Conservation (phyloP, 2,888 invertebrate genomes). For the Parapristionchus giblindavisi region DNA sequence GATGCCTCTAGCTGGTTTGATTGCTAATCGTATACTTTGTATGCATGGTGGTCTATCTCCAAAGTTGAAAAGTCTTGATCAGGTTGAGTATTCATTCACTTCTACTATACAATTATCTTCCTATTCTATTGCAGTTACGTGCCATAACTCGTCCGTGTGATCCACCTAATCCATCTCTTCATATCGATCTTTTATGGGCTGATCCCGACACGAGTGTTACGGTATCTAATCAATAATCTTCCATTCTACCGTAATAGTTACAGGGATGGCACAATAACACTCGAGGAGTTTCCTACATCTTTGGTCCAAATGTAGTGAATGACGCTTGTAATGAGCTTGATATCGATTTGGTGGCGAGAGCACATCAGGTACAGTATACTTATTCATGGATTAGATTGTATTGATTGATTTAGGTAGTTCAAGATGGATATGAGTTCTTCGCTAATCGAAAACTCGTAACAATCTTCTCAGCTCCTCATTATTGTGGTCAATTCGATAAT, state of each 20-base stretch:
- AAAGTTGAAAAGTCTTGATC: constrained; percentile 49
- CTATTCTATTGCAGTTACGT: constrained; percentile 12
- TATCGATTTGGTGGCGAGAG: constrained; percentile 61
- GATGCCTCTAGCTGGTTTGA: constrained; percentile 57
- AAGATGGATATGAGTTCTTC: constrained; percentile 76
- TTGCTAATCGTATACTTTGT: constrained; percentile 55
- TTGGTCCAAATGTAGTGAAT: constrained; percentile 74
- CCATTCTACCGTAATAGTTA: background rate
- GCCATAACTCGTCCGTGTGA: constrained; percentile 49
- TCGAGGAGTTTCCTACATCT: constrained; percentile 75
- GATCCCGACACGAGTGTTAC: constrained; percentile 68
- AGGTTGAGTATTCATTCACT: constrained; percentile 37
- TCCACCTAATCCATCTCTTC: constrained; percentile 70
- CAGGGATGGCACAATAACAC: constrained; percentile 54
- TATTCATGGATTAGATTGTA: too few species aligned
- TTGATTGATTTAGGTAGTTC: constrained; percentile 71
- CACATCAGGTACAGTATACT: constrained; percentile 58
- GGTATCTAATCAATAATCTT: background rate
- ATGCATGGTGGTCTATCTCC: constrained; percentile 63
- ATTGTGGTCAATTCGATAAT: constrained; percentile 62
- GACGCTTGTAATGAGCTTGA: constrained; percentile 46
- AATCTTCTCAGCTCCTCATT: constrained; percentile 58
- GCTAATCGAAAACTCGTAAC: constrained; percentile 58
- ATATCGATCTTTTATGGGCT: constrained; percentile 71
- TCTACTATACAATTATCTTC: background rate